phyloP scores from a whole-genome alignment of 92 coral and sea anemone species.

The Zoanthus gigantus region DNA sequence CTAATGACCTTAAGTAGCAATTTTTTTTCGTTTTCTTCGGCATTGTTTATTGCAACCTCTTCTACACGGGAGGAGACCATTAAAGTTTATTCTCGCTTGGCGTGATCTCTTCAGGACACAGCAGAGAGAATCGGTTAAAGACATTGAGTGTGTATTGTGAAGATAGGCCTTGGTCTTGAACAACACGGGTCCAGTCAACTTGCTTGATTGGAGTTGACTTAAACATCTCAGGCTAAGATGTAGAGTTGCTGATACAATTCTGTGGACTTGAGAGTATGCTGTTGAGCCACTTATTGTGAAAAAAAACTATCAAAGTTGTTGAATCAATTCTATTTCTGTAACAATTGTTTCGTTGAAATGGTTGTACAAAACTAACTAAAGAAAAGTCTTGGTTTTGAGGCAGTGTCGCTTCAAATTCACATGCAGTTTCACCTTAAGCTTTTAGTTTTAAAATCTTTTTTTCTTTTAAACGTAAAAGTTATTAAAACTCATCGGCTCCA shows the following conservation, averaged over 20 bases:
- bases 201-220: constrained; percentile 19
- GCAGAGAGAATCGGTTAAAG: background rate
- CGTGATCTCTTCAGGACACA: background rate
- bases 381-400: no score
- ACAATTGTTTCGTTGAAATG: no score
- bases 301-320: no score
- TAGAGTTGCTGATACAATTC: constrained; percentile 19
- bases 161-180: background rate
- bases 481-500: no score
- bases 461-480: no score
- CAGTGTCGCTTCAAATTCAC: no score
- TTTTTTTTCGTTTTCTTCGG: constrained; percentile 17
- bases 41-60: constrained; percentile 17
- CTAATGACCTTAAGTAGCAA: background rate
- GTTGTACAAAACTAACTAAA: no score
- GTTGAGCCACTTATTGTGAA: no score
- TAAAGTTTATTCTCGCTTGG: background rate
- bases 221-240: constrained; percentile 15
- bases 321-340: no score
- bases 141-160: background rate
- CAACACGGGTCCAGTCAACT: constrained; percentile 5
- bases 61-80: constrained; percentile 9
- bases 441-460: no score
- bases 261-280: constrained; percentile 15
- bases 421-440: no score